phyloP scores from a whole-genome alignment of 2,113 vertebrate genomes.

The Progne subis region DNA sequence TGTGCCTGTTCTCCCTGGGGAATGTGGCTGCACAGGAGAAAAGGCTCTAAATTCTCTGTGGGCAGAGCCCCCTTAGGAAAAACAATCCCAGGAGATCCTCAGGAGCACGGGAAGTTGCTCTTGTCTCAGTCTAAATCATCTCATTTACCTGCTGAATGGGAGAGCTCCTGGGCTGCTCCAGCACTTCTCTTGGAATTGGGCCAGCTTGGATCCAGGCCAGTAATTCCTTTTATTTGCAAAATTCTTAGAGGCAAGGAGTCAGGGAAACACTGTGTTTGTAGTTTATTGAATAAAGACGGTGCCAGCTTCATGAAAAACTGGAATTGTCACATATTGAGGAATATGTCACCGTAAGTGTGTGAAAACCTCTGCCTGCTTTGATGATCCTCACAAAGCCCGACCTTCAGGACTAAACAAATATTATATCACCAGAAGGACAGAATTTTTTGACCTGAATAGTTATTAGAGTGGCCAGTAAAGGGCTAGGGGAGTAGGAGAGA shows the following conservation, averaged over 20 bases:
- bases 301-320: not conserved
- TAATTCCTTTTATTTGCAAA: not conserved
- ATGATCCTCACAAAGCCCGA: not conserved
- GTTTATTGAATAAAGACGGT: not conserved
- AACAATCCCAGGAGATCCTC: not conserved
- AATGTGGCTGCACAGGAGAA: not conserved
- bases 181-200: not conserved
- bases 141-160: not conserved
- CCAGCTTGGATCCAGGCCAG: slow-evolving; percentile 40
- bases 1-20: not conserved
- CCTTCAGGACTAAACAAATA: not conserved
- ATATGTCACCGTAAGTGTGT: not conserved
- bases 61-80: not conserved
- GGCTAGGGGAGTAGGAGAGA: not conserved
- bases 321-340: not conserved
- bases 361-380: not conserved
- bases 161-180: not conserved
- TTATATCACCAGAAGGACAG: not conserved
- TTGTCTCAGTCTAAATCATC: not conserved
- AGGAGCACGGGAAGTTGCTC: not conserved
- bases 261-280: not conserved
- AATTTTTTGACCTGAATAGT: not conserved
- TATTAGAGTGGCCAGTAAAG: not conserved
- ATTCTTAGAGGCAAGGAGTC: not conserved
- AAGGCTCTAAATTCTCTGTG: not conserved